Percentiles rank a stretch among this genome's conserved stretches.
Conservation (phyloP, 2,797 vertebrate species). For the Tapirus indicus region DNA sequence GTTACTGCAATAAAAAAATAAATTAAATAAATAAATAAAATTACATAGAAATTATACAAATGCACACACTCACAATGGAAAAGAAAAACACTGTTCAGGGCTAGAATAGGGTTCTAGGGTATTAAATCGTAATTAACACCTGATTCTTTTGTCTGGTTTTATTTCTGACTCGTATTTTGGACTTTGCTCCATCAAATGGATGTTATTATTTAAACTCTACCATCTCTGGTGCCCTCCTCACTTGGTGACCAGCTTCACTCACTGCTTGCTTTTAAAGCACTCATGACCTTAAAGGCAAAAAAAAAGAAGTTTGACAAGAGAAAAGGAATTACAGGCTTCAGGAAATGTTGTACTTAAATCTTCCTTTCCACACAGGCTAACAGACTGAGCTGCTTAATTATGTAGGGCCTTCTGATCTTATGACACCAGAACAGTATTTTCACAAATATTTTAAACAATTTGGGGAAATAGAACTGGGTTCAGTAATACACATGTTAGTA, state of each 20-base stretch:
- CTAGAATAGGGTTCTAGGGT: background rate
- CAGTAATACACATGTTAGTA: background rate
- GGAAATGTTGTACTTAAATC: background rate
- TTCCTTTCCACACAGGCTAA: background rate
- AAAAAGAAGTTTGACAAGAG: background rate
- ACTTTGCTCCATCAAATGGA: background rate
- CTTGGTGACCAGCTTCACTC: background rate
- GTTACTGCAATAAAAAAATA: too few relatives aligned
- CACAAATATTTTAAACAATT: background rate
- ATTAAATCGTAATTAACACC: background rate
- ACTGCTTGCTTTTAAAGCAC: background rate
- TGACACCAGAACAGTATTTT: background rate
- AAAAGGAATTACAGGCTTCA: background rate
- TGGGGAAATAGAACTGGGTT: background rate
- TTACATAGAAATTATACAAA: background rate
- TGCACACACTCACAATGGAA: background rate
- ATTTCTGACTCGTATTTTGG: slow-evolving; percentile 17
- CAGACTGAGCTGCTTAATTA: background rate
- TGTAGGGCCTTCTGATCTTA: background rate
- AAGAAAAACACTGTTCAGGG: background rate
- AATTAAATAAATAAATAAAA: background rate
- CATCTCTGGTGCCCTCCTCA: background rate
- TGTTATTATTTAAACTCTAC: background rate
- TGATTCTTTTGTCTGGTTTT: slow-evolving; percentile 26
- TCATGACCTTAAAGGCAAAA: background rate